These are phyloP conservation scores for Plectrocnemia conspersa DNA, from an alignment of 1,140 invertebrate genomes.

Conservation along the genomic window DNA sequence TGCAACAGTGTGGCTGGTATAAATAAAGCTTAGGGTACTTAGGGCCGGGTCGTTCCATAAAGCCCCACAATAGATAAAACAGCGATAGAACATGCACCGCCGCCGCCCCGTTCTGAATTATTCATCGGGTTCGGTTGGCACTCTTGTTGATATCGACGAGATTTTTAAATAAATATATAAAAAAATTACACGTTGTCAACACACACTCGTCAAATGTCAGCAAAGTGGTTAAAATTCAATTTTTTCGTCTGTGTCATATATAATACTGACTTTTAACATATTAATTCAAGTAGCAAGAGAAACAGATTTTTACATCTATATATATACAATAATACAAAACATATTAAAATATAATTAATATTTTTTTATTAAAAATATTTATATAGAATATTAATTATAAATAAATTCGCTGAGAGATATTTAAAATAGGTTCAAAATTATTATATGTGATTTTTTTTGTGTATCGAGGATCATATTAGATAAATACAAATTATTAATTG, in stretches of 20 bases:
- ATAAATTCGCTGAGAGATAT: too few relatives aligned
- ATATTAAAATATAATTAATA: too few relatives aligned
- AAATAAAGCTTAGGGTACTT: constrained; percentile 32
- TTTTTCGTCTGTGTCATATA: background rate
- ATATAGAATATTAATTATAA: too few relatives aligned
- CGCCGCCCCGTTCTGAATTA: constrained; percentile 29
- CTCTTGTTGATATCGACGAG: constrained; percentile 28
- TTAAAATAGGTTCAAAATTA: too few relatives aligned
- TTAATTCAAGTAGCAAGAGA: background rate
- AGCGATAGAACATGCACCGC: constrained; percentile 35
- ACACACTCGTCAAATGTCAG: background rate
- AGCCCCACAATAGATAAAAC: constrained; percentile 36
- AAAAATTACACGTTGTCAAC: too few relatives aligned
- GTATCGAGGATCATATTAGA: too few relatives aligned
- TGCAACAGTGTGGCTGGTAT: constrained; percentile 15
- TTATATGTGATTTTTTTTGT: too few relatives aligned
- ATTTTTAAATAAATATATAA: constrained; percentile 32
- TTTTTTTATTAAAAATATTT: too few relatives aligned
- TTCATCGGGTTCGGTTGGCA: constrained; percentile 31
- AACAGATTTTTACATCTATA: background rate
- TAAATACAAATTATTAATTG: too few relatives aligned
- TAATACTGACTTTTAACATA: background rate
- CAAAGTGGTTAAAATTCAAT: background rate
- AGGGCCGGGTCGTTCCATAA: constrained; percentile 28
- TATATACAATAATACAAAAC: too few relatives aligned